Percentiles rank a stretch among this genome's conserved stretches.
Evolutionary conservation across 2,797 vertebrate species (phyloP).

Genomic region (Mus spretus): DNA sequence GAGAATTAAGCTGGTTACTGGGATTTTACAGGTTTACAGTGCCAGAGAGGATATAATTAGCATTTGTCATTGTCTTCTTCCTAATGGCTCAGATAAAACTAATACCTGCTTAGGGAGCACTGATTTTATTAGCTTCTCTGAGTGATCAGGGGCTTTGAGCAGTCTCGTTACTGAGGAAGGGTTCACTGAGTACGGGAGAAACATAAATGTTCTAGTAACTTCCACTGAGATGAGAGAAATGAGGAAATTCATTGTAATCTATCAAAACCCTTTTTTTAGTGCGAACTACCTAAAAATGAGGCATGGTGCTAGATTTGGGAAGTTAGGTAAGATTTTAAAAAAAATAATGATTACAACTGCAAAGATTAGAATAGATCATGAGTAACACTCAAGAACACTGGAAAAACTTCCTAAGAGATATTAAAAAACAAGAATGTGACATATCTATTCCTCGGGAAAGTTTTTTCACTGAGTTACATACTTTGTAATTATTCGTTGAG

Average conservation of each 20-base stretch:
- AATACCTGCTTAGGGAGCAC: neutral
- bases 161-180: neutral
- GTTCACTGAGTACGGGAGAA: neutral
- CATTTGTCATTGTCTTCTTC: neutral
- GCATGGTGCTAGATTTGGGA: neutral
- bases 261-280: neutral
- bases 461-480: neutral
- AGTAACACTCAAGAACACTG: neutral
- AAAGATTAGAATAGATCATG: neutral
- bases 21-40: neutral
- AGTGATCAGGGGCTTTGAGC: neutral
- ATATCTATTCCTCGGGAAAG: neutral
- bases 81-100: slow-evolving; percentile 13
- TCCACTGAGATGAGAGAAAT: neutral
- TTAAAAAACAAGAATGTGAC: neutral
- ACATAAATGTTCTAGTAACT: neutral
- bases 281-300: neutral
- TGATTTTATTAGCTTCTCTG: neutral
- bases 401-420: neutral
- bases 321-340: neutral
- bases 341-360: neutral
- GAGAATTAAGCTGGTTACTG: neutral
- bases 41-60: neutral
- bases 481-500: neutral
- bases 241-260: neutral